Evolutionary conservation across 1,140 invertebrate genomes (phyloP).

Genomic region (Chironomus tepperi): DNA sequence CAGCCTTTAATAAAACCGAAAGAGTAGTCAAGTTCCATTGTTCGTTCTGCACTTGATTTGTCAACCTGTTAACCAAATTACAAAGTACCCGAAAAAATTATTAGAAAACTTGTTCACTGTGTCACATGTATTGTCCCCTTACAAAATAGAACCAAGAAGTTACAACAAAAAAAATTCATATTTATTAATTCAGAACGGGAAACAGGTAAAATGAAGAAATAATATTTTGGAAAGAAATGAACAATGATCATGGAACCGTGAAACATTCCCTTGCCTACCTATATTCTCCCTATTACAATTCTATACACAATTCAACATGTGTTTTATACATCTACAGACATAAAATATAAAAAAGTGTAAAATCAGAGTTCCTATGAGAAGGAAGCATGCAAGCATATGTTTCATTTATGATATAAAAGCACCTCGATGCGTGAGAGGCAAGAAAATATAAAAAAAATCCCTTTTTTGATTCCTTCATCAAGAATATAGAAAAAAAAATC

Average conservation of each 20-base stretch:
- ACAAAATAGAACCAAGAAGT: neutral
- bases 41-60: neutral
- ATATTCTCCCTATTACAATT: neutral
- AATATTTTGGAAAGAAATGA: neutral
- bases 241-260: constrained; percentile 19
- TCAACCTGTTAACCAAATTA: constrained; percentile 1
- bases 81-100: too few species aligned
- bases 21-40: neutral
- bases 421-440: neutral
- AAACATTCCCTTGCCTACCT: neutral
- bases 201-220: neutral
- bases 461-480: neutral
- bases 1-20: neutral
- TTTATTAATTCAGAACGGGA: constrained; percentile 17
- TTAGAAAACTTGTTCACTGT: constrained; percentile 3
- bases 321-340: neutral
- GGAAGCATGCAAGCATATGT: neutral
- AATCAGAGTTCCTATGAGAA: neutral
- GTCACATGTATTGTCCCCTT: neutral
- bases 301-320: constrained; percentile 10
- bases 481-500: neutral
- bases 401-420: neutral
- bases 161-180: neutral
- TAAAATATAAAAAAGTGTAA: neutral
- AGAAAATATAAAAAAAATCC: neutral